phyloP scores from a whole-genome alignment of 1,140 invertebrate genomes.

The Saccostrea echinata region DNA sequence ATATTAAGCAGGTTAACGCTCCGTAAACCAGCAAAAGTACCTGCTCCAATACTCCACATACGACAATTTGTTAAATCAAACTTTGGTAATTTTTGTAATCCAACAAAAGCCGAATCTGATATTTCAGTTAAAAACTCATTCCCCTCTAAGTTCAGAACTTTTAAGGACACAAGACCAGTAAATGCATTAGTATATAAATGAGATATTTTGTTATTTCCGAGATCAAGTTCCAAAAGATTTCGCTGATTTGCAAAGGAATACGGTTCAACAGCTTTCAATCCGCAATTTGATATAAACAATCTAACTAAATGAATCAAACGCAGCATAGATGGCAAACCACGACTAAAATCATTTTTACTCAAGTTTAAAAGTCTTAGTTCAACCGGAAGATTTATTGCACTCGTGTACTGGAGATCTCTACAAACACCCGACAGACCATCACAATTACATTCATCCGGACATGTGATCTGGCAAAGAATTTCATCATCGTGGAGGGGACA shows the following conservation, averaged over 20 bases:
- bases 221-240: slow-evolving; percentile 43
- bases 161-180: slow-evolving; percentile 30
- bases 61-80: slow-evolving; percentile 32
- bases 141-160: slow-evolving; percentile 42
- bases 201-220: slow-evolving; percentile 49
- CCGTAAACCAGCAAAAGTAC: slow-evolving; percentile 46
- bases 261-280: neutral
- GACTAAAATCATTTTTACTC: slow-evolving; percentile 33
- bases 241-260: neutral
- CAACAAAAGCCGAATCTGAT: slow-evolving; percentile 46
- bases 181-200: slow-evolving; percentile 17
- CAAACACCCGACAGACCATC: slow-evolving; percentile 17
- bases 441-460: slow-evolving; percentile 55
- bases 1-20: slow-evolving; percentile 50
- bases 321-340: neutral
- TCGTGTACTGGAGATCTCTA: neutral
- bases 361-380: slow-evolving; percentile 14
- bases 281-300: neutral
- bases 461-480: slow-evolving; percentile 45
- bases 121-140: slow-evolving; percentile 37
- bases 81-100: slow-evolving; percentile 26
- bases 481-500: slow-evolving; percentile 64
- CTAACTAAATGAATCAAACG: neutral
- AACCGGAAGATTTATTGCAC: neutral
- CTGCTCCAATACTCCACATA: neutral